Evolutionary conservation across 2,888 invertebrate species (phyloP), one percentile per base, ranked within the genome.

Genomic region (Tupiocoris notatus): DNA sequence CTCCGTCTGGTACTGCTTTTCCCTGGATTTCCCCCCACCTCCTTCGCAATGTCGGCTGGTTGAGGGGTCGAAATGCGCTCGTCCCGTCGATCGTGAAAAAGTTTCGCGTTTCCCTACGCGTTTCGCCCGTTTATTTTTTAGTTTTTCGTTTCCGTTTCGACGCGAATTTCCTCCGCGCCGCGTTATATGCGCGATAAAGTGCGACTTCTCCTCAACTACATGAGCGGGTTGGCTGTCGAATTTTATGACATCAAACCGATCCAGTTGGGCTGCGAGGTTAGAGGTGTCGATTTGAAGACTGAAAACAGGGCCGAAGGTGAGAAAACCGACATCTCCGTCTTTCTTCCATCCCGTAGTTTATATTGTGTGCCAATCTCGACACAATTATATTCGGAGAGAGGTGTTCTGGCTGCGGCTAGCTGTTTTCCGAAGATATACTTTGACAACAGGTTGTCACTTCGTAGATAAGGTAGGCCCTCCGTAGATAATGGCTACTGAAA

Each of bases 221-320:
- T 39, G 39, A 39, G 39, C 39, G 39, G 39, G 39, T 39, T 39
- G 39, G 39, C 39, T 7, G 3, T 3, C 39, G 39, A 39, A 39
- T 39, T 39, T 78, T 82, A 82, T 76, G 73, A 81, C 71, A 71
- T 80, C 63, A 74, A 68, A 22, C 80, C 81, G 0, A 80, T 81
- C 18, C 77, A 82, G 79, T 67, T 82, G 54, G 82, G 82, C 2
- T 81, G 81, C 76, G 81, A 81, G 78, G 81, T 82, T 12, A 76
- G 80, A 61, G 82, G 82, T 9, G 59, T 82, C 18, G 80, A 81
- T 78, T 79, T 82, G 61, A 80, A 80, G 75, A 80, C 79, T 21
- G 82, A 82, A 79, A 81, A 81, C 67, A 76, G 82, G 62, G 80
- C 81, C 0, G 81, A 82, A 81, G 81, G 82, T 81, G 79, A 76